These are phyloP conservation scores for Pilophorus perplexus DNA, from an alignment of 2,888 invertebrate genomes.

Conservation along the genomic window DNA sequence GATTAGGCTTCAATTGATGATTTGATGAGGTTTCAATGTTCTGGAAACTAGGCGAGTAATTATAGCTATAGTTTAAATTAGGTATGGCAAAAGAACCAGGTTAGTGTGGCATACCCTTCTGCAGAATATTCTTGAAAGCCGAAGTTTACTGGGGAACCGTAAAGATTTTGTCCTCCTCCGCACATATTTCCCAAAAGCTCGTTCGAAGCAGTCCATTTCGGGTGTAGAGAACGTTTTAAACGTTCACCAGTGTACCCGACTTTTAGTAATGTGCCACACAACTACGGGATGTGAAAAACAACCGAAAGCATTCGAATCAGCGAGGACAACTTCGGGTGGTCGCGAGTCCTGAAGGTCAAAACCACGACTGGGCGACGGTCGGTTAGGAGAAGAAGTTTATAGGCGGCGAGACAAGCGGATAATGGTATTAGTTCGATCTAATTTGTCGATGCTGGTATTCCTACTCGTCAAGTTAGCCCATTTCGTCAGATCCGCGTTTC, in stretches of 20 bases:
- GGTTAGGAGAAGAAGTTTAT: not conserved
- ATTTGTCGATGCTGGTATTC: not conserved
- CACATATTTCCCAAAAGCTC: conserved; percentile 1
- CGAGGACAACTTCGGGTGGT: not conserved
- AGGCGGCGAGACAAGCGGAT: not conserved
- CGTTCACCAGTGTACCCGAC: no score
- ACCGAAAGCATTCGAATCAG: not conserved
- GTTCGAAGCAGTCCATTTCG: conserved; percentile 19
- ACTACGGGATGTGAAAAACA: not conserved
- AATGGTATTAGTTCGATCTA: conserved; percentile 5
- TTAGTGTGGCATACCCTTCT: conserved; percentile 14
- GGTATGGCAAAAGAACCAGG: no score
- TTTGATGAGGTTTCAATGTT: no score
- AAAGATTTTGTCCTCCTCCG: not conserved
- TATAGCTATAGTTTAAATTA: no score
- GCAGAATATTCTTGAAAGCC: not conserved
- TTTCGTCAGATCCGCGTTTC: no score
- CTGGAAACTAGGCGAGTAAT: no score
- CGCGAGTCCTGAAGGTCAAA: conserved; percentile 1
- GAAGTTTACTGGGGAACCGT: not conserved
- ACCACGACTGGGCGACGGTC: not conserved
- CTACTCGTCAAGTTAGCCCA: no score
- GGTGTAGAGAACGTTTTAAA: no score
- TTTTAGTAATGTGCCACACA: not conserved
- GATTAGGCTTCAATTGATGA: no score